Percentiles rank a stretch among this genome's conserved stretches.
Evolutionary conservation across 2,797 vertebrate genomes (phyloP).

Genomic region (Chanos chanos): DNA sequence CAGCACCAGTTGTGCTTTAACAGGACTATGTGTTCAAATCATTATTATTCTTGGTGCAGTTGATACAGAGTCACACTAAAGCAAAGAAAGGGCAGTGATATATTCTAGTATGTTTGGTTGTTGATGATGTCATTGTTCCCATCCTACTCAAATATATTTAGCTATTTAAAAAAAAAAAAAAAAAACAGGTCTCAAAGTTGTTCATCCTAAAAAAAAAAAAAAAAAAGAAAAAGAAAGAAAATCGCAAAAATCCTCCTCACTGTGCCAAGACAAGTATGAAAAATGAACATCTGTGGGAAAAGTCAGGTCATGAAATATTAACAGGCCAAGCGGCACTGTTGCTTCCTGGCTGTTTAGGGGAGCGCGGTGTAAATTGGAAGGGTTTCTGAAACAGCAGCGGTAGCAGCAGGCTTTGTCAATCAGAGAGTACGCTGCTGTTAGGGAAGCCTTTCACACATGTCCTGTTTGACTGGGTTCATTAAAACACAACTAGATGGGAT

Average conservation of each 20-base stretch:
- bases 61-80: not conserved
- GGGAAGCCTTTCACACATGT: not conserved
- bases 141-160: constrained; percentile 7
- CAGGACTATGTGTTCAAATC: constrained; percentile 1
- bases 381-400: too few relatives aligned
- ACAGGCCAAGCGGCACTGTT: not conserved
- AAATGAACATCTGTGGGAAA: not conserved
- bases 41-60: not conserved
- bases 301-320: not conserved
- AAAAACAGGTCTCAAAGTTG: constrained; percentile 1
- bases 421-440: too few relatives aligned
- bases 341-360: not conserved
- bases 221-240: not conserved
- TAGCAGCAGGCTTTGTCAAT: too few relatives aligned
- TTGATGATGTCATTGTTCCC: constrained; percentile 8
- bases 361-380: not conserved
- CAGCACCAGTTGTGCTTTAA: too few relatives aligned
- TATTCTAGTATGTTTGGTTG: not conserved
- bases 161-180: not conserved
- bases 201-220: too few relatives aligned
- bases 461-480: constrained; percentile 48
- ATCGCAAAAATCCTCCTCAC: not conserved
- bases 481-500: constrained; percentile 61
- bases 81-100: not conserved
- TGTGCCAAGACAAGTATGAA: not conserved